phyloP scores from a whole-genome alignment of 2,797 vertebrate species.

The Sebastes itinus region DNA sequence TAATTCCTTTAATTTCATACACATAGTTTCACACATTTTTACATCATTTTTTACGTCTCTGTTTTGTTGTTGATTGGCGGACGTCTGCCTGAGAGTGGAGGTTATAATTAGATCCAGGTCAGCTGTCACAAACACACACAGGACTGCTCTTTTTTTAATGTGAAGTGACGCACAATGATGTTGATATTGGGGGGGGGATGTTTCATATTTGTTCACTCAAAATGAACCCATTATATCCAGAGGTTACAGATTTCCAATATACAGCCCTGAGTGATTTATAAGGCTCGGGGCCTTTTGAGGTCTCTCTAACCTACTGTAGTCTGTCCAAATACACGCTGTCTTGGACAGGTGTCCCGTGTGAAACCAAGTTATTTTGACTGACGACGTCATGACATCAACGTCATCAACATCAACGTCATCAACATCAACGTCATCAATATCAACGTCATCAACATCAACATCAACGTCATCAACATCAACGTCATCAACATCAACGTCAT shows the following conservation, averaged over 20 bases:
- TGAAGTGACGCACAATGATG: slow-evolving; percentile 36
- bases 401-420: too few species aligned
- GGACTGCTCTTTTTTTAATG: slow-evolving; percentile 52
- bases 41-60: background rate
- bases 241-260: slow-evolving; percentile 21
- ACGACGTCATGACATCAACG: too few species aligned
- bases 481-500: too few species aligned
- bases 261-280: background rate
- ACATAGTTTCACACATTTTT: background rate
- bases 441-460: too few species aligned
- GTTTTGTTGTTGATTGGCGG: slow-evolving; percentile 1
- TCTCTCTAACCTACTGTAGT: background rate
- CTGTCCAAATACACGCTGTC: background rate
- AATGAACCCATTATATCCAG: slow-evolving; percentile 30
- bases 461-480: too few species aligned
- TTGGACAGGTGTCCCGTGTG: background rate
- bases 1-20: background rate
- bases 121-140: slow-evolving; percentile 57
- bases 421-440: too few species aligned
- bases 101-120: slow-evolving; percentile 68
- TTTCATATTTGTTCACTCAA: slow-evolving; percentile 25
- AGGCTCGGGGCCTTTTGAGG: background rate
- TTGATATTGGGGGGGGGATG: slow-evolving; percentile 16
- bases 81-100: slow-evolving; percentile 14
- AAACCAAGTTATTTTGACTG: too few species aligned